Base-by-base conservation (phyloP, 2,888 invertebrate genomes). In the Synanthedon formicaeformis region DNA sequence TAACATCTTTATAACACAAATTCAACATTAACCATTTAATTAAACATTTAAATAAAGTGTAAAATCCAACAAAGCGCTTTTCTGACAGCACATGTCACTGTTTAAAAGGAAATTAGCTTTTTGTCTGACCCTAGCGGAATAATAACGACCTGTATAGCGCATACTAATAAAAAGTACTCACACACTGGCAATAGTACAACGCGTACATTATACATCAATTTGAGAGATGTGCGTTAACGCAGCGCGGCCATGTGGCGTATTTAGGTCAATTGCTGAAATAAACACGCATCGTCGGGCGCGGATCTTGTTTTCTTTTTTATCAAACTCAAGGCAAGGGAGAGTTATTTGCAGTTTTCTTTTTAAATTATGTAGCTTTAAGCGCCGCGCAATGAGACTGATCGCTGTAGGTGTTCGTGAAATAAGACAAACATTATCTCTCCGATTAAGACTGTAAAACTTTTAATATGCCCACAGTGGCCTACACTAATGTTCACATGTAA, bases 211-310 rank as follows among this genome's bases (percentile, higher is more conserved):
- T 45, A 50, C 50, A 58, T 59, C 65, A 58, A 64, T 63, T 64
- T 63, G 62, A 58, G 57, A 63, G 66, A 64, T 67, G 71, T 67
- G 69, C 73, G 78, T 81, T 60, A 75, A 69, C 66, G 62, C 73
- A 69, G 75, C 68, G 64, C 67, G 71, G 66, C 78, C 81, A 76
- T 78, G 77, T 78, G 79, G 68, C 67, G 71, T 71, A 84, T 84
- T 83, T 82, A 63, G 84, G 83, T 84, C 85, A 85, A 78, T 78
- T 78, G 81, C 73, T 76, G 73, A 80, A 82, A 82, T 79, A 81
- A 81, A 74, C 75, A 60, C 55, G 62, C 68, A 64, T 63, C 74
- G 65, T 50, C 57, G 59, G 67, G 60, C 65, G 61, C 63, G 57
- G 64, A 59, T 67, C 60, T 60, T 61, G 63, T 27, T 60, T 62